These are phyloP conservation scores for Actenoides lindsayi DNA, from an alignment of 2,113 vertebrate species.

Conservation along the genomic window DNA sequence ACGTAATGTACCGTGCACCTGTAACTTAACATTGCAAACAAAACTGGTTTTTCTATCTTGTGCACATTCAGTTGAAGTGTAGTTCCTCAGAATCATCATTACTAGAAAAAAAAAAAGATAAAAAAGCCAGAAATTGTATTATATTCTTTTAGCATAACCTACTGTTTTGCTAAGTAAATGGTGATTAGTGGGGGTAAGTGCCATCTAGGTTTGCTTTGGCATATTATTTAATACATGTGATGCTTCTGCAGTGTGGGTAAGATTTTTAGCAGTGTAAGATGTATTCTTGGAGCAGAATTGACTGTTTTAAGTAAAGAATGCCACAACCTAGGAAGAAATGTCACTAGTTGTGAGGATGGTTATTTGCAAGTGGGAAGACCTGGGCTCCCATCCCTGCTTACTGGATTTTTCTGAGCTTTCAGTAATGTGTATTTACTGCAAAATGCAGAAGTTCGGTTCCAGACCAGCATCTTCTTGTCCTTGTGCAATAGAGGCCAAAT, in stretches of 20 bases:
- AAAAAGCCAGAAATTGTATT: not conserved
- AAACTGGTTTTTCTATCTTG: not conserved
- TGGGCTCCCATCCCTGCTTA: not conserved
- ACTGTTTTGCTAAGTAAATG: not conserved
- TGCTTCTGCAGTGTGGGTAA: not conserved
- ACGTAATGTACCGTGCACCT: not conserved
- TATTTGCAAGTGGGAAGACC: not conserved
- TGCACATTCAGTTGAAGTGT: not conserved
- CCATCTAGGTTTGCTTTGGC: not conserved
- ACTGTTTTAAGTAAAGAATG: not conserved
- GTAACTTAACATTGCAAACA: not conserved
- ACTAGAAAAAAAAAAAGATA: not conserved
- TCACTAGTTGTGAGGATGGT: not conserved
- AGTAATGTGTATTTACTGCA: not conserved
- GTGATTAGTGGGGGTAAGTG: not conserved
- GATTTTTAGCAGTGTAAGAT: not conserved
- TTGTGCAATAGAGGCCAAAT: not conserved
- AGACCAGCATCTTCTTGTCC: not conserved
- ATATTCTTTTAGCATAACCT: not conserved
- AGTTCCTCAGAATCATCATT: not conserved
- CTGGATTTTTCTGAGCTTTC: not conserved
- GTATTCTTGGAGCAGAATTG: not conserved
- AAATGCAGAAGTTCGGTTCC: not conserved
- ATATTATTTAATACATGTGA: not conserved
- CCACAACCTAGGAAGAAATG: not conserved